Evolutionary conservation across 2,888 invertebrate species (phyloP).

Genomic region (Lepetodrilus schrolli): DNA sequence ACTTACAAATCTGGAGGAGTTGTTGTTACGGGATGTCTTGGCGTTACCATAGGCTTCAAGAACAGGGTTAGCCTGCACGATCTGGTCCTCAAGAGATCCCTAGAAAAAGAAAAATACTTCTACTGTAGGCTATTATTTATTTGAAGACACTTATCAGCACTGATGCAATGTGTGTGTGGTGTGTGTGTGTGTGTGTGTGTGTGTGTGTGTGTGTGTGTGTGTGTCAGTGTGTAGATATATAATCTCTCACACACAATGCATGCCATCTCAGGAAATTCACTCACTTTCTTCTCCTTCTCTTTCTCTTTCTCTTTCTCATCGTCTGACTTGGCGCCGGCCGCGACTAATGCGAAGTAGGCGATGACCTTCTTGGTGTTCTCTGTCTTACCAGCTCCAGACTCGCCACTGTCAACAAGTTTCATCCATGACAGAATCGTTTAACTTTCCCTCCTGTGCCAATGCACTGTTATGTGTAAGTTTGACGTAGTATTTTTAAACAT

Average conservation of each 20-base stretch:
- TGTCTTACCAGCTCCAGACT: conserved; percentile 99
- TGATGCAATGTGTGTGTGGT: not conserved
- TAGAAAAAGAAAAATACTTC: conserved; percentile 18
- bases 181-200: not conserved
- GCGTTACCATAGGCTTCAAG: conserved; percentile 74
- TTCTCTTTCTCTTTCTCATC: conserved; percentile 38
- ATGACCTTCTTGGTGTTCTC: conserved; percentile 99
- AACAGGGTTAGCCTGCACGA: conserved; percentile 94
- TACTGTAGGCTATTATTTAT: not conserved
- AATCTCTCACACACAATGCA: too few species aligned
- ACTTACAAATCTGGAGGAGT: conserved; percentile 99
- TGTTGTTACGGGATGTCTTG: conserved; percentile 88
- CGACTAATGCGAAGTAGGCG: conserved; percentile 89
- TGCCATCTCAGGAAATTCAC: too few species aligned
- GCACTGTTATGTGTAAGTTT: too few species aligned
- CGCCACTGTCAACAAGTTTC: too few species aligned
- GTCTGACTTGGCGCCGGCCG: conserved; percentile 81
- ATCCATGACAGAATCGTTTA: too few species aligned
- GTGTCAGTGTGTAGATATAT: too few species aligned
- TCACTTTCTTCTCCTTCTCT: conserved; percentile 3
- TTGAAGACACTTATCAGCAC: not conserved
- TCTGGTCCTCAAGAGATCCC: conserved; percentile 91
- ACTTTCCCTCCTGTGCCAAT: too few species aligned
- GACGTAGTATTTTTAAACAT: too few species aligned
- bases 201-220: too few species aligned